Base-by-base conservation (phyloP, 2,113 vertebrate species). In the Bombycilla garrulus region DNA sequence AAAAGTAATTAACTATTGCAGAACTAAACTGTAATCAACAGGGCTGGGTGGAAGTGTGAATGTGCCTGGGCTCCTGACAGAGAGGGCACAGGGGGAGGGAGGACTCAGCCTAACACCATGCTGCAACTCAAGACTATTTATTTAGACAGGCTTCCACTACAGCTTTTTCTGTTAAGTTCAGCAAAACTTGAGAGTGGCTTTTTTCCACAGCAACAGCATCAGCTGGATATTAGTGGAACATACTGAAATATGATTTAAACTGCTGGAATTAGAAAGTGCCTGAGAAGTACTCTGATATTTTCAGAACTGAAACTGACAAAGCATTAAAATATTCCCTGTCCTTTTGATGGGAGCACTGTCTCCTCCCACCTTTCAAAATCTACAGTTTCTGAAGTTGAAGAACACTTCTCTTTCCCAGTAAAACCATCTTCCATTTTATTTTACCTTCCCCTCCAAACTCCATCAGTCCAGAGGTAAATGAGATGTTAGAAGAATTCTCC, bases 191-290 rank as follows among this genome's bases (percentile, higher is more conserved):
- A 82, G 12, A 62, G 26, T 45, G 44, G 64, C 19, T 72, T 85
- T 62, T 70, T 79, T 90, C 71, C 90, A 88, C 66, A 80, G 93
- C 84, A 92, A 67, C 85, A 74, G 66, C 57, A 91, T 80, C 66
- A 91, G 54, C 62, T 76, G 38, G 45, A 58, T 94, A 76, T 88
- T 86, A 73, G 38, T 83, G 90, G 64, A 93, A 60, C 50, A 80
- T n/a, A 86, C 0, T 88, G 80, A 81, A 92, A 80, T 62, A 93
- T n/a, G 22, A 91, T 85, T 94, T 80, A 81, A 86, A 67, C 60
- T 93, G 76, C 82, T 93, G 76, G 79, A 93, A 93, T 90, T 82
- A 85, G 71, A 86, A 95, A 83, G 79, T 83, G 56, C 58, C 62
- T 70, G 64, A 88, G 67, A 82, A 92, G 78, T 38, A 62, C 47